Base-by-base conservation (phyloP, 2,888 invertebrate genomes). In the Oasisia sp. region DNA sequence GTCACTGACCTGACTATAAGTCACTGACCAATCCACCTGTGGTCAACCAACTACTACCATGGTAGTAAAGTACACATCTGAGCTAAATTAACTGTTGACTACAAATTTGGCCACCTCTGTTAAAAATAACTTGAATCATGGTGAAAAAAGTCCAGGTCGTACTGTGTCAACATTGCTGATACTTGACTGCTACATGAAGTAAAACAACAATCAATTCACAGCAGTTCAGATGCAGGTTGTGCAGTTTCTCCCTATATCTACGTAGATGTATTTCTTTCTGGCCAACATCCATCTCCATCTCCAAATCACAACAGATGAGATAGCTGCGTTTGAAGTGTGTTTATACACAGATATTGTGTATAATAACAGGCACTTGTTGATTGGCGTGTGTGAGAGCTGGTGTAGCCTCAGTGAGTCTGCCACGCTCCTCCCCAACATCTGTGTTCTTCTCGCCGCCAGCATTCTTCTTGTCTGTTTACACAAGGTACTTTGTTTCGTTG, bases 401-500 rank as follows among this genome's bases (percentile, higher is more conserved):
- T 27, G 19, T 27, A 74, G 19, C 74, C 74, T 7, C n/a, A 74
- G 74, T 74, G n/a, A 74, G 74, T 74, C 74, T 74, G 74, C 74
- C n/a, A 27, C 19, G 74, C 27, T 74, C n/a, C 19, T n/a, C 74
- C 27, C 7, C 1, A 27, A 27, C 74, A 27, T 74, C 1, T 27
- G 7, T 74, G 74, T 74, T 74, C 74, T 74, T 74, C 74, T 74
- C 74, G 27, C 74, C 19, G n/a, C 27, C 56, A 74, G 74, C 74
- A 74, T 74, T 74, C 74, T 74, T 74, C 74, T 74, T 74, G 14
- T 74, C 74, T 74, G 74, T 74, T 74, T 74, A 74, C 74, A n/a
- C 27, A 74, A 74, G 74, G 74, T 74, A 74, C 19, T 19, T 74
- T 74, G 74, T 74, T 74, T 74, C 50, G 27, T 27, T 7, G 19